Percentiles rank a stretch among this genome's conserved stretches.
Conservation (phyloP, 2,888 invertebrate species). For the Sphecodes monilicornis region DNA sequence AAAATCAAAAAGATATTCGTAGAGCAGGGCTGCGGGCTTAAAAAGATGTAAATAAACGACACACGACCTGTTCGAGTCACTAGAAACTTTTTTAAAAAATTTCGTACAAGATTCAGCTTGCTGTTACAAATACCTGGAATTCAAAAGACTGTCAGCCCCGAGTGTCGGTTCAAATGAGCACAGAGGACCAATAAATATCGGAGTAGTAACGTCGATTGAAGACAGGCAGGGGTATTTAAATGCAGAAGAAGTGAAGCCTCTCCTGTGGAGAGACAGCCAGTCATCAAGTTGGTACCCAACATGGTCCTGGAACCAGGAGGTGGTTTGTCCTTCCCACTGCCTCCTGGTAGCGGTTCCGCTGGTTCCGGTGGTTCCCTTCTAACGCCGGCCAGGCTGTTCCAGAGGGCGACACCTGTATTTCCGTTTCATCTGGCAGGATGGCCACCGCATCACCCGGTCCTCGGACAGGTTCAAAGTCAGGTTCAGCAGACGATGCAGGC, state of each 20-base stretch:
- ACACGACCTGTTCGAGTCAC: background rate
- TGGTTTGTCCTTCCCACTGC: conserved; percentile 83
- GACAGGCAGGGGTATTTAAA: conserved; percentile 42
- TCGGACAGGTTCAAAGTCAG: conserved; percentile 82
- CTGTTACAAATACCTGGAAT: background rate
- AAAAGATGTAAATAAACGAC: conserved; percentile 38
- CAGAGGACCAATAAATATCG: background rate
- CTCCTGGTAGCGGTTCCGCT: conserved; percentile 81
- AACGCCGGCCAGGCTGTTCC: conserved; percentile 80
- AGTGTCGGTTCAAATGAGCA: conserved; percentile 14
- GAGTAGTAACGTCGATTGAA: background rate
- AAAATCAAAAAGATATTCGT: background rate
- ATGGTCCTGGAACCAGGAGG: conserved; percentile 84
- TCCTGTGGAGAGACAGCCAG: conserved; percentile 62
- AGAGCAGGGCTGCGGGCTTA: background rate
- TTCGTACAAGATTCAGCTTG: background rate
- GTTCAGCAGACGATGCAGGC: conserved; percentile 82
- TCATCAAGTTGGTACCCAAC: conserved; percentile 82
- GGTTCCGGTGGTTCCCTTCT: conserved; percentile 79
- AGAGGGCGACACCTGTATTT: conserved; percentile 82
- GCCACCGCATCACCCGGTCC: conserved; percentile 82
- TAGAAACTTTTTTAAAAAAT: background rate
- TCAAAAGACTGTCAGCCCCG: background rate
- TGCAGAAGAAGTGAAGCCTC: conserved; percentile 64
- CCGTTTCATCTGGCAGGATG: conserved; percentile 83